These are phyloP conservation scores for Hoplostethus atlanticus DNA, from an alignment of 2,797 vertebrate species.

Conservation along the genomic window DNA sequence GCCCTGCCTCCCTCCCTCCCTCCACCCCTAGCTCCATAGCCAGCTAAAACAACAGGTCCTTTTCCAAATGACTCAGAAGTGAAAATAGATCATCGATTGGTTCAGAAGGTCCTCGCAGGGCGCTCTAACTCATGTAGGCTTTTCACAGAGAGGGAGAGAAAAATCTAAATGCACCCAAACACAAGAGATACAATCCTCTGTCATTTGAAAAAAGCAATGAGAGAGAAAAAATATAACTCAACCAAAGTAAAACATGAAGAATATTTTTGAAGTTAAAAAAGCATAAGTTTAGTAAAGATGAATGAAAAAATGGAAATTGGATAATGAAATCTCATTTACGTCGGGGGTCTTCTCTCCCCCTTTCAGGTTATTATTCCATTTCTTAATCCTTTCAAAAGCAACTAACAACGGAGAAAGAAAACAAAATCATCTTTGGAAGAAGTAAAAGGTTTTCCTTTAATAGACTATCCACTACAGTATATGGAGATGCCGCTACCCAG, in stretches of 20 bases:
- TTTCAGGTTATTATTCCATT: conserved; percentile 71
- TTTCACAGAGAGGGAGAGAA: conserved; percentile 74
- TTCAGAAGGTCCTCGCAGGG: conserved; percentile 75
- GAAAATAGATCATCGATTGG: conserved; percentile 71
- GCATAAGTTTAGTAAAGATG: conserved; percentile 71
- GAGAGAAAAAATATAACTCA: conserved; percentile 67
- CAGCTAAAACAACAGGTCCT: conserved; percentile 79
- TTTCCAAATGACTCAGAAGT: conserved; percentile 78
- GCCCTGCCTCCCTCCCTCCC: conserved; percentile 30
- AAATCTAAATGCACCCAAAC: conserved; percentile 84
- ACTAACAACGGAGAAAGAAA: conserved; percentile 78
- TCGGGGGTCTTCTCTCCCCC: conserved; percentile 63
- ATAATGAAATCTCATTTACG: conserved; percentile 71
- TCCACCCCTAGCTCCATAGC: conserved; percentile 67
- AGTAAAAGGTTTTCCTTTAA: conserved; percentile 81
- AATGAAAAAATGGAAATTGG: conserved; percentile 67
- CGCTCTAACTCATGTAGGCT: conserved; percentile 66
- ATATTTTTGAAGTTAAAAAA: conserved; percentile 75
- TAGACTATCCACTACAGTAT: conserved; percentile 90
- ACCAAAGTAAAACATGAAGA: conserved; percentile 71
- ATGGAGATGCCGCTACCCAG: conserved; percentile 92
- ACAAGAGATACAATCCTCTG: conserved; percentile 88
- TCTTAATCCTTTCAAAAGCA: conserved; percentile 73
- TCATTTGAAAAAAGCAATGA: conserved; percentile 75
- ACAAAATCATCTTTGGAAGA: conserved; percentile 87